A percentile compares a stretch with the other conserved stretches of the same genome.
Evolutionary conservation across 2,797 vertebrate genomes (phyloP).

Genomic region (Miichthys miiuy): DNA sequence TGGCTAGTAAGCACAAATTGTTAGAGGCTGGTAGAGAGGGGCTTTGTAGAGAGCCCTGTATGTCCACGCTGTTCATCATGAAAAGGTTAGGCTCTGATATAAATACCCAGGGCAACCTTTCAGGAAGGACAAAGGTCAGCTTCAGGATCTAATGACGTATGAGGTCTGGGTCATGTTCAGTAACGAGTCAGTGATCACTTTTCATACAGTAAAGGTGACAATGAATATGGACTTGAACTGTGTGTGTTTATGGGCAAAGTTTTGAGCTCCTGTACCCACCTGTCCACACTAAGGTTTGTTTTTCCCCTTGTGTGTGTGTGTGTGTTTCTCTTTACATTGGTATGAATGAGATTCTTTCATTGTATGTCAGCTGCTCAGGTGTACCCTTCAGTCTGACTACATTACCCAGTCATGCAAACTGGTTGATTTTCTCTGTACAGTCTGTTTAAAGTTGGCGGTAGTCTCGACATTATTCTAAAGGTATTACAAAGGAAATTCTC

Average conservation of each 20-base stretch:
- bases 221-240: slow-evolving; percentile 17
- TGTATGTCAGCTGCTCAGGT: slow-evolving; percentile 54
- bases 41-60: slow-evolving; percentile 34
- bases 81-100: slow-evolving; percentile 66
- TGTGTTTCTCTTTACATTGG: slow-evolving; percentile 13
- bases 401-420: slow-evolving; percentile 48
- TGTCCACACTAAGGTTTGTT: neutral
- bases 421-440: slow-evolving; percentile 49
- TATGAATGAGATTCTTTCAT: slow-evolving; percentile 36
- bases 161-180: slow-evolving; percentile 39
- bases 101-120: slow-evolving; percentile 62
- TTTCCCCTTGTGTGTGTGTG: slow-evolving; percentile 18
- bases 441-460: slow-evolving; percentile 25
- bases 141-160: slow-evolving; percentile 42
- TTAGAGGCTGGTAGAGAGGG: slow-evolving; percentile 22
- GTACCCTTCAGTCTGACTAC: slow-evolving; percentile 51
- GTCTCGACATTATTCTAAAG: slow-evolving; percentile 33
- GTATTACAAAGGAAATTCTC: slow-evolving; percentile 31
- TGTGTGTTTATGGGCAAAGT: slow-evolving; percentile 21
- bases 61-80: slow-evolving; percentile 24
- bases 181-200: slow-evolving; percentile 31
- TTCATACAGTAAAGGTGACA: slow-evolving; percentile 27
- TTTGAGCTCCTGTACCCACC: slow-evolving; percentile 14
- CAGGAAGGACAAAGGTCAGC: slow-evolving; percentile 35
- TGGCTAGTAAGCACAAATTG: slow-evolving; percentile 69